These are phyloP conservation scores for Brachirus orientalis DNA, from an alignment of 2,113 vertebrate species.

Conservation along the genomic window DNA sequence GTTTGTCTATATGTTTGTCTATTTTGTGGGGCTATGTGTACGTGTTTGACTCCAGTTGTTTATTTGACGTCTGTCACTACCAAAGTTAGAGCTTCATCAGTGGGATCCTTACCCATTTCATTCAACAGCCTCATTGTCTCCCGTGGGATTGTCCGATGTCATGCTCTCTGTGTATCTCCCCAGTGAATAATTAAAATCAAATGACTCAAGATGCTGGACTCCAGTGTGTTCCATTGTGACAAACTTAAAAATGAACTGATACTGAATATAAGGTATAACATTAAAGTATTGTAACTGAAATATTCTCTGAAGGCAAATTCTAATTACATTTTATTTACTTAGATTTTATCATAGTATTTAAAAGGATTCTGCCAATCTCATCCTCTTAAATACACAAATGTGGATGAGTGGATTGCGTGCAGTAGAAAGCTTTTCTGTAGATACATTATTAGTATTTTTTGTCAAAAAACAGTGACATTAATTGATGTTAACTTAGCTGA, in stretches of 20 bases:
- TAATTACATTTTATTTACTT: not conserved
- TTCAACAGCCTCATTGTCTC: slow-evolving; percentile 57
- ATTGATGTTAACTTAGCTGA: no score
- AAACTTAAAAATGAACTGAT: not conserved
- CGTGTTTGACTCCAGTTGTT: slow-evolving; percentile 57
- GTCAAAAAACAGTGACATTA: no score
- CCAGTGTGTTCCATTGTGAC: slow-evolving; percentile 12
- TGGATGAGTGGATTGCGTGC: not conserved
- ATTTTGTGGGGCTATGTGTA: slow-evolving; percentile 8
- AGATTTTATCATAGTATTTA: not conserved
- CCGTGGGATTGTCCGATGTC: slow-evolving; percentile 21
- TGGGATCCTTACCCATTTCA: slow-evolving; percentile 38
- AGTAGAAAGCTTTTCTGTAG: not conserved
- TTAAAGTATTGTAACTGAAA: not conserved
- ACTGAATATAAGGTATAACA: not conserved
- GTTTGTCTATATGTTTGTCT: slow-evolving; percentile 1
- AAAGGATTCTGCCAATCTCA: not conserved
- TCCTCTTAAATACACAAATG: not conserved
- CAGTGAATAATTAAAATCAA: slow-evolving; percentile 36
- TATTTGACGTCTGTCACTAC: slow-evolving; percentile 56
- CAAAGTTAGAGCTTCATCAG: slow-evolving; percentile 49
- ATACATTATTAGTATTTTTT: no score
- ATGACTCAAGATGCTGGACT: slow-evolving; percentile 1
- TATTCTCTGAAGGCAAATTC: not conserved
- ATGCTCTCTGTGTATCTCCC: slow-evolving; percentile 32